phyloP scores from a whole-genome alignment of 2,113 vertebrate species.

The Rutilus rutilus region DNA sequence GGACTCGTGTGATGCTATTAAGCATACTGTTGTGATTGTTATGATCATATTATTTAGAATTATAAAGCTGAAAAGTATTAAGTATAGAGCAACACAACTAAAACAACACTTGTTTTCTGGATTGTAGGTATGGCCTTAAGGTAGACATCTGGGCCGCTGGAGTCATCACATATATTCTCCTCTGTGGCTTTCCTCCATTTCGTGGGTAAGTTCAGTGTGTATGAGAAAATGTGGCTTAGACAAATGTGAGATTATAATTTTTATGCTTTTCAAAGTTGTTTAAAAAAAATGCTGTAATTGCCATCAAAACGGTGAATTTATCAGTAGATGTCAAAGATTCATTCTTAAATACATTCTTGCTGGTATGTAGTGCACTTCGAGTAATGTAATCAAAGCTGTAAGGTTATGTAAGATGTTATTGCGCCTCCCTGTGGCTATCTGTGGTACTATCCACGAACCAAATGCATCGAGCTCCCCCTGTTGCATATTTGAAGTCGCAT shows the following conservation, averaged over 20 bases:
- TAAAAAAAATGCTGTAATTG: neutral
- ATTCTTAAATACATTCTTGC: slow-evolving; percentile 6
- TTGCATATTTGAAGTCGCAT: neutral
- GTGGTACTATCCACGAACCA: neutral
- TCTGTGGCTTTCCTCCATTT: slow-evolving; percentile 97
- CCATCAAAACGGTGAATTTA: neutral
- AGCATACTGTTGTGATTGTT: neutral
- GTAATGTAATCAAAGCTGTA: slow-evolving; percentile 8
- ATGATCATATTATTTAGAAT: neutral
- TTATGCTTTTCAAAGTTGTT: neutral
- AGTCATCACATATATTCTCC: slow-evolving; percentile 95
- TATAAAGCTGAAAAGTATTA: neutral
- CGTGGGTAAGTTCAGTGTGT: slow-evolving; percentile 82
- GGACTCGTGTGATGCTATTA: neutral
- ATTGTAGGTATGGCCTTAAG: slow-evolving; percentile 90
- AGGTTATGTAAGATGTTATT: slow-evolving; percentile 6
- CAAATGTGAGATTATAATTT: neutral
- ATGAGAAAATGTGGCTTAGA: neutral
- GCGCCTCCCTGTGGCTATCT: slow-evolving; percentile 4
- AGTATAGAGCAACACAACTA: neutral
- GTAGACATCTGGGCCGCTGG: slow-evolving; percentile 99
- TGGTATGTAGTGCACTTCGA: neutral
- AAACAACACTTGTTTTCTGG: slow-evolving; percentile 52
- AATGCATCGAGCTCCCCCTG: slow-evolving; percentile 2
- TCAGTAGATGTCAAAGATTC: neutral